Conservation (phyloP, 1,140 invertebrate genomes). For the Bombus breviceps region DNA sequence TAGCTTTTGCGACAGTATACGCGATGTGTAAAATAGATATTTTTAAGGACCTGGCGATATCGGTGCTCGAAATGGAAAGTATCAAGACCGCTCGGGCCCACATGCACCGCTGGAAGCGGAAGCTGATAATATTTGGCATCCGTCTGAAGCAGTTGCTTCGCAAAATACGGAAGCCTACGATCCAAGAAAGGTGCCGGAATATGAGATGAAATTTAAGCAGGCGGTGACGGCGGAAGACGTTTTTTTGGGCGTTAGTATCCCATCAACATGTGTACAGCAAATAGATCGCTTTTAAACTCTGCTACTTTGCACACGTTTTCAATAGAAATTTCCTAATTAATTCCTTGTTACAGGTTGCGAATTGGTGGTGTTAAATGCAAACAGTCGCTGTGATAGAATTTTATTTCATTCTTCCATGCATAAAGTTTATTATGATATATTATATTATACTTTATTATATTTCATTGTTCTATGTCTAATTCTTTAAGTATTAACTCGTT, state of each 20-base stretch:
- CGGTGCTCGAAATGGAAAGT: constrained; percentile 45
- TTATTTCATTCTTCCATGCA: too few relatives aligned
- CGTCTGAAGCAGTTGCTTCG: constrained; percentile 79
- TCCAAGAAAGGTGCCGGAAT: constrained; percentile 88
- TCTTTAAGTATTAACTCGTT: too few relatives aligned
- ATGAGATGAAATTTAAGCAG: constrained; percentile 93
- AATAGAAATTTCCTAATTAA: not conserved
- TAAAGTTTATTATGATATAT: not conserved
- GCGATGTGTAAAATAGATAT: not conserved
- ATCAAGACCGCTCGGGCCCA: constrained; percentile 52
- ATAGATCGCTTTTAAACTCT: not conserved
- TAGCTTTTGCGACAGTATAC: not conserved
- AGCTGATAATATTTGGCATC: constrained; percentile 84
- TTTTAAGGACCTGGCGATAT: constrained; percentile 76
- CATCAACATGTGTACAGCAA: not conserved
- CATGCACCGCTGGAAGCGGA: constrained; percentile 67
- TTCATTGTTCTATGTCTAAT: not conserved
- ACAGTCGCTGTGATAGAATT: not conserved
- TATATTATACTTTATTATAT: not conserved
- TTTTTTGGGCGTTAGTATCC: constrained; percentile 87
- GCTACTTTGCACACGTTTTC: not conserved
- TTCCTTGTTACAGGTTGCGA: not conserved
- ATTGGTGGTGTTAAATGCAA: not conserved
- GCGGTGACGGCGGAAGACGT: constrained; percentile 93
- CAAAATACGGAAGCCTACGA: constrained; percentile 84